Evolutionary conservation across 2,113 vertebrate species (phyloP), one percentile per base, ranked within the genome.

Genomic region (Vidua macroura): DNA sequence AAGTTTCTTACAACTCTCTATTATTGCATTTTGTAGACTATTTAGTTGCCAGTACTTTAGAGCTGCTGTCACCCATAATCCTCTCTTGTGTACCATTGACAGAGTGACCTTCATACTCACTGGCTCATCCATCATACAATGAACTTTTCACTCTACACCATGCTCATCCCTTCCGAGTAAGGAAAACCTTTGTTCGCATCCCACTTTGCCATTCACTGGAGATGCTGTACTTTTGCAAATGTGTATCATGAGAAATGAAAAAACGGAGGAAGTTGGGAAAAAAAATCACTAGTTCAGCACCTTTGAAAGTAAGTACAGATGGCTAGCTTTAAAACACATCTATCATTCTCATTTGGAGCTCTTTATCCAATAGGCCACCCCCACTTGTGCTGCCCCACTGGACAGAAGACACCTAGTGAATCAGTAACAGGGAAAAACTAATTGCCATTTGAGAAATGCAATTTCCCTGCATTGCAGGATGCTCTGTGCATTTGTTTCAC

Each of bases 71-170:
- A 96, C 92, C 83, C 63, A 96, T 60, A 98, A 97, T 98, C 96
- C 98, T 98, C 98, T 98, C 97, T 97, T 98, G 98, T 98, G 98
- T 98, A 97, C 98, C 97, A 98, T 94, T 98, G 97, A 98, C 97
- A 97, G 98, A 93, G 92, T 99, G 99, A 99, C 99, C 99, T 99
- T 99, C 98, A 98, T 97, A 96, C 95, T 78, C 88, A 92, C 93
- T 83, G 92, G 95, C 98, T 98, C 98, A 99, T 99, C 99, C 98
- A 99, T 99, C 99, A 99, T 98, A 98, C 97, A 97, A 98, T 99
- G 99, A 99, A 99, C 98, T 99, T 98, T 98, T 98, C 98, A 98
- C 97, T 98, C 97, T 93, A 90, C 96, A 96, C 97, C 95, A 94
- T 37, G 95, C 97, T 98, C 97, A 96, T 96, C 96, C 98, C 97